These are phyloP conservation scores for Cherax quadricarinatus DNA, from an alignment of 1,140 invertebrate genomes.

Conservation along the genomic window DNA sequence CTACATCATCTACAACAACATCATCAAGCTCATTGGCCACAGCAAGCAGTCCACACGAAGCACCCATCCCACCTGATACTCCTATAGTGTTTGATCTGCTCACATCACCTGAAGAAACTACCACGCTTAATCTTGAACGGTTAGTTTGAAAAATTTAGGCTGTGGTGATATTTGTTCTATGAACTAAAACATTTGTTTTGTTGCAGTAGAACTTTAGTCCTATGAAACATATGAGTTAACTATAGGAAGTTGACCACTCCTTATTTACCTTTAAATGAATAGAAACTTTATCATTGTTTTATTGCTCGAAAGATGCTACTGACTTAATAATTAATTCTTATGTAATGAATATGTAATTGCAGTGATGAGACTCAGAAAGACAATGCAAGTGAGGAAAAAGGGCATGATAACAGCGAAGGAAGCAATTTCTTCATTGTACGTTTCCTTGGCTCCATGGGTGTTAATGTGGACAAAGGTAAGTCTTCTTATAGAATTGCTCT, in stretches of 20 bases:
- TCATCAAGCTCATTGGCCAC: constrained; percentile 18
- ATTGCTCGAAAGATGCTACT: not conserved
- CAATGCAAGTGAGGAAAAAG: not conserved
- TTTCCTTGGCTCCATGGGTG: constrained; percentile 61
- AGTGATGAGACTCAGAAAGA: constrained; percentile 11
- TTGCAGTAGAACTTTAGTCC: too few species aligned
- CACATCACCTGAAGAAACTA: constrained; percentile 51
- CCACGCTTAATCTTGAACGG: constrained; percentile 9
- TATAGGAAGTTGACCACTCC: too few species aligned
- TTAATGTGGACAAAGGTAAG: constrained; percentile 64
- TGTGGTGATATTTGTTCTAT: not conserved
- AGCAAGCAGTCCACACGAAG: constrained; percentile 18
- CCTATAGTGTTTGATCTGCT: constrained; percentile 64
- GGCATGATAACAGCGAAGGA: not conserved
- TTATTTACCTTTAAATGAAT: not conserved
- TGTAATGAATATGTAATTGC: not conserved
- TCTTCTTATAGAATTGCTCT: not conserved
- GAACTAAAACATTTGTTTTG: too few species aligned
- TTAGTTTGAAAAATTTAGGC: not conserved
- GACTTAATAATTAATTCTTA: not conserved
- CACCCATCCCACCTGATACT: constrained; percentile 39
- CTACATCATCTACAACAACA: constrained; percentile 1
- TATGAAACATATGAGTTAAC: too few species aligned
- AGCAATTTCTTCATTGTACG: constrained; percentile 41
- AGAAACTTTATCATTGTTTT: not conserved